These are phyloP conservation scores for Melanerpes formicivorus DNA, from an alignment of 2,113 vertebrate species.

Conservation along the genomic window DNA sequence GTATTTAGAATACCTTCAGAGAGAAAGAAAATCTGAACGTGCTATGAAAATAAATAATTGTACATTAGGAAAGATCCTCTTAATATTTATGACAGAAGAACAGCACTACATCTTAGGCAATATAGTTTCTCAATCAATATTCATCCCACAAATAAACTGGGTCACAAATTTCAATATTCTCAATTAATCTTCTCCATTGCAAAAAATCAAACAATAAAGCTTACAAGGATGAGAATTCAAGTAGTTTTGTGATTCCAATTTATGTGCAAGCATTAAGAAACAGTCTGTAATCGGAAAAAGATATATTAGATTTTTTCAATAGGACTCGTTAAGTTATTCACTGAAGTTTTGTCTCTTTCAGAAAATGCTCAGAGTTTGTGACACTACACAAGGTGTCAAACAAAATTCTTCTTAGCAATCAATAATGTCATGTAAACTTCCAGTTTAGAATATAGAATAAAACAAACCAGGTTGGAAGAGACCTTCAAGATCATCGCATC, in stretches of 20 bases:
- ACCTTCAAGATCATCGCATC: too few relatives aligned
- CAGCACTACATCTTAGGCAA: background rate
- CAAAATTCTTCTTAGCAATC: fast-evolving
- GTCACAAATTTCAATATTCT: background rate
- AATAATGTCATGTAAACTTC: background rate
- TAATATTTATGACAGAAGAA: background rate
- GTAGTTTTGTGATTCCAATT: background rate
- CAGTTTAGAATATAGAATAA: background rate
- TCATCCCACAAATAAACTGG: background rate
- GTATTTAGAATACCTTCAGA: background rate
- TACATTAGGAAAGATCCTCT: background rate
- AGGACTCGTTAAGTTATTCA: background rate
- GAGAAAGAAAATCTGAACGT: background rate
- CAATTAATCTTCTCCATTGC: background rate
- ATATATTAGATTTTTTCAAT: background rate
- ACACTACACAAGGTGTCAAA: background rate
- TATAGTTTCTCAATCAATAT: background rate
- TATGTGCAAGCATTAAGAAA: background rate
- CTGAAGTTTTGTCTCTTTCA: background rate
- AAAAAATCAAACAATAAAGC: background rate
- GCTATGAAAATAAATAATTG: background rate
- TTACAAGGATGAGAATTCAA: background rate
- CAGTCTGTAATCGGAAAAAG: background rate
- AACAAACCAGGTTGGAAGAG: too few relatives aligned
- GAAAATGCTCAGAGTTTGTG: background rate